These are phyloP conservation scores for Cassiopea xamachana DNA, from an alignment of 30 jellyfish, hydroid and myxozoan genomes.

Conservation along the genomic window DNA sequence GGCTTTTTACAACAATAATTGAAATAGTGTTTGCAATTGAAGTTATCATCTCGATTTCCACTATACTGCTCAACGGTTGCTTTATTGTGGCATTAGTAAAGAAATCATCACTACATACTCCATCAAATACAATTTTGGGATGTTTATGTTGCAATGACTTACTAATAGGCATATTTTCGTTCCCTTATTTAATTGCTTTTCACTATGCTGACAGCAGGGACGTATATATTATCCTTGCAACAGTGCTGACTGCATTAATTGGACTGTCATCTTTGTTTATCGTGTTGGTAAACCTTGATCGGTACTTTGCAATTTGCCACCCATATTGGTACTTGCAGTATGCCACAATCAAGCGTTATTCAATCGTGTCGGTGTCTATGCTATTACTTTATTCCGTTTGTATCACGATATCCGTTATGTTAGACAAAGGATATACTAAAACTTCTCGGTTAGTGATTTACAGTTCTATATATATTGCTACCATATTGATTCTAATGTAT, in stretches of 20 bases:
- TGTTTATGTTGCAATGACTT: background rate
- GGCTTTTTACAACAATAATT: background rate
- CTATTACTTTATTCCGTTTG: background rate
- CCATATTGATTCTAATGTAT: background rate
- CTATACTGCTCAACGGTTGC: background rate
- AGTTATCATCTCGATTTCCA: background rate
- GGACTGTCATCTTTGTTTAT: constrained; percentile 14
- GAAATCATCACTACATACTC: background rate
- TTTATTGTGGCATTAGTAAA: background rate
- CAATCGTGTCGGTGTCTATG: background rate
- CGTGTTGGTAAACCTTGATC: background rate
- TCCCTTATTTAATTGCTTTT: no score
- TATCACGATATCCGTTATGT: background rate
- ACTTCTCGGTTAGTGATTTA: background rate
- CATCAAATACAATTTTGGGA: background rate
- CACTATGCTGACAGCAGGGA: background rate
- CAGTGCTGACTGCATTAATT: background rate
- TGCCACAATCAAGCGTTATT: constrained; percentile 1
- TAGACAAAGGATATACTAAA: background rate
- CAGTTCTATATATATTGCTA: background rate
- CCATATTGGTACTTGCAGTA: constrained; percentile 2
- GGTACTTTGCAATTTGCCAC: constrained; percentile 8
- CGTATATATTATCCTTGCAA: background rate
- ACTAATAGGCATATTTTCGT: background rate
- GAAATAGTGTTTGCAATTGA: no score